phyloP scores from a whole-genome alignment of 2,797 vertebrate species.

The Micropoecilia bifurca region DNA sequence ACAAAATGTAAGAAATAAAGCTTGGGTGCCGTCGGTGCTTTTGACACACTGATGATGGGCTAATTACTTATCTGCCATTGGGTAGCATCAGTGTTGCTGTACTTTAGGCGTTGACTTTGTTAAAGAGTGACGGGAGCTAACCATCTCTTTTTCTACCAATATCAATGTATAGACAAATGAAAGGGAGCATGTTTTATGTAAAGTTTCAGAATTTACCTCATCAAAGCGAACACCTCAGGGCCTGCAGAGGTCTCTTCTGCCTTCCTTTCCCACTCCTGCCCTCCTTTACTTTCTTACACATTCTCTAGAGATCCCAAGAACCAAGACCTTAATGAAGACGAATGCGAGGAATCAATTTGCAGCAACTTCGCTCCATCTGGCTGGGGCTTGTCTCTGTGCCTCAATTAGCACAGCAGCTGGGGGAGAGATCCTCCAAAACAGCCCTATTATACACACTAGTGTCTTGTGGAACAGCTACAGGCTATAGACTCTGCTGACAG shows the following conservation, averaged over 20 bases:
- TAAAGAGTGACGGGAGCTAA: slow-evolving; percentile 17
- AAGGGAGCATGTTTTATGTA: slow-evolving; percentile 18
- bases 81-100: slow-evolving; percentile 11
- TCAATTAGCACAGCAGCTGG: slow-evolving; percentile 85
- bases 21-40: not conserved
- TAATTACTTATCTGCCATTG: slow-evolving; percentile 3
- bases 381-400: slow-evolving; percentile 73
- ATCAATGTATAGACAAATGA: slow-evolving; percentile 9
- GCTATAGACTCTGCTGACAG: slow-evolving; percentile 55
- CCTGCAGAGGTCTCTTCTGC: slow-evolving; percentile 46
- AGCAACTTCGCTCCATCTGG: slow-evolving; percentile 84
- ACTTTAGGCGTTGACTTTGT: slow-evolving; percentile 34
- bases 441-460: slow-evolving; percentile 71
- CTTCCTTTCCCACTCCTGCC: slow-evolving; percentile 38
- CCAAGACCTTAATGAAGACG: slow-evolving; percentile 84
- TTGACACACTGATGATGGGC: slow-evolving; percentile 54
- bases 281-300: slow-evolving; percentile 35
- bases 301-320: slow-evolving; percentile 69
- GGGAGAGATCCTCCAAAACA: slow-evolving; percentile 75
- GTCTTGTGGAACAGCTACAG: slow-evolving; percentile 59
- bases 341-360: slow-evolving; percentile 85
- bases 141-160: slow-evolving; percentile 12
- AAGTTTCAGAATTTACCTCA: slow-evolving; percentile 56
- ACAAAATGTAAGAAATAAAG: not conserved
- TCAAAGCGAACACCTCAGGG: slow-evolving; percentile 50